These are phyloP conservation scores for Agapornis canus DNA, from an alignment of 2,797 vertebrate species.

Conservation along the genomic window DNA sequence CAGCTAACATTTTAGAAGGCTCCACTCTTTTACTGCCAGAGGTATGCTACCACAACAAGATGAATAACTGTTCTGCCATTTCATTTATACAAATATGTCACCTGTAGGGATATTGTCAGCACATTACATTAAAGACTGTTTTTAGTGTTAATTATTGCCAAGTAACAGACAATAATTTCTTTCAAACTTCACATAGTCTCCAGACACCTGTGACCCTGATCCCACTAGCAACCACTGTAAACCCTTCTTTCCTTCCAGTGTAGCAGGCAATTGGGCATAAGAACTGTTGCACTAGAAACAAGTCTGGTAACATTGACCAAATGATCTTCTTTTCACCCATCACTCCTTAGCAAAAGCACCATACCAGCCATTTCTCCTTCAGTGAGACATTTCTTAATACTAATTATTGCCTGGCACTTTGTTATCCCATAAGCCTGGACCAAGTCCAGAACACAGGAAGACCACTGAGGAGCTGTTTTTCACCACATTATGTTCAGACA, in stretches of 20 bases:
- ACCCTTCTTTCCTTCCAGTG: not conserved
- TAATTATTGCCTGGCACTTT: not conserved
- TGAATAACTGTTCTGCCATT: not conserved
- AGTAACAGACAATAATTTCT: not conserved
- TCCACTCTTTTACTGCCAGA: not conserved
- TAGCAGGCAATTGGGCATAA: not conserved
- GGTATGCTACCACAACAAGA: rapidly evolving
- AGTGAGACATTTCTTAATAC: not conserved
- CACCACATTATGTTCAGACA: not conserved
- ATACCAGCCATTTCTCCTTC: not conserved
- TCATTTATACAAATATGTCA: not conserved
- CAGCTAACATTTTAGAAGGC: not conserved
- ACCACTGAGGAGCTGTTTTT: not conserved
- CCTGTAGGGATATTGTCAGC: not conserved
- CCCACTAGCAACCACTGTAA: not conserved
- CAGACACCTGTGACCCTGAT: not conserved
- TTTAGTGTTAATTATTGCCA: not conserved
- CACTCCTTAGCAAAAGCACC: not conserved
- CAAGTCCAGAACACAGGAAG: not conserved
- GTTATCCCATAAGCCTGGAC: not conserved
- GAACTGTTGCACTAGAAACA: not conserved
- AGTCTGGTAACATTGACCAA: not conserved
- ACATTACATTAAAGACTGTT: not conserved
- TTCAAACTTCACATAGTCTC: not conserved
- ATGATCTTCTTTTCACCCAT: not conserved